Evolutionary conservation across 2,113 vertebrate genomes (phyloP).

Genomic region (Deroptyus accipitrinus): DNA sequence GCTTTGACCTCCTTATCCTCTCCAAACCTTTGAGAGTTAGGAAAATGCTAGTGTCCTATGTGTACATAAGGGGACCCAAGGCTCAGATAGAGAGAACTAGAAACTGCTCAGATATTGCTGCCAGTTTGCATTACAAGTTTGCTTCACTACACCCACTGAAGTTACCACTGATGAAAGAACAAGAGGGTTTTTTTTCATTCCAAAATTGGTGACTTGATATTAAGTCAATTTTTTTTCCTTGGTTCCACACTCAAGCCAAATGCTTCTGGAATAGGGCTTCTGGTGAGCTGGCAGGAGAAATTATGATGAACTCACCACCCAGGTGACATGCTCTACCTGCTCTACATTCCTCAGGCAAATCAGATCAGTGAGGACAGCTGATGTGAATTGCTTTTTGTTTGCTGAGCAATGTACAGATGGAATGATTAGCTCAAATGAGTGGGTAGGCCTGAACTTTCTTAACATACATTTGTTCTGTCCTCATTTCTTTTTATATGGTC

Average conservation of each 20-base stretch:
- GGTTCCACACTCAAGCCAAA: background rate
- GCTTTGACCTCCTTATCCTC: background rate
- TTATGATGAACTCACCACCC: background rate
- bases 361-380: background rate
- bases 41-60: background rate
- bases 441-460: constrained; percentile 22
- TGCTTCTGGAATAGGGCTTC: background rate
- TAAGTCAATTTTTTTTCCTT: background rate
- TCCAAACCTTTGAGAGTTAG: background rate
- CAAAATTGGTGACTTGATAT: background rate
- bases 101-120: background rate
- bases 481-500: constrained; percentile 42
- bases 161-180: background rate
- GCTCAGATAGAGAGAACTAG: background rate
- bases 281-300: background rate
- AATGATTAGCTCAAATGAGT: constrained; percentile 37
- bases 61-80: background rate
- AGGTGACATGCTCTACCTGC: constrained; percentile 10
- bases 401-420: constrained; percentile 7
- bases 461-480: constrained; percentile 26
- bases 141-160: background rate
- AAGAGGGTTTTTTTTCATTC: background rate
- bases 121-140: background rate
- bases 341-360: background rate
- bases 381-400: constrained; percentile 48